phyloP scores from a whole-genome alignment of 2,888 invertebrate species.

The Leucophenga maculata region DNA sequence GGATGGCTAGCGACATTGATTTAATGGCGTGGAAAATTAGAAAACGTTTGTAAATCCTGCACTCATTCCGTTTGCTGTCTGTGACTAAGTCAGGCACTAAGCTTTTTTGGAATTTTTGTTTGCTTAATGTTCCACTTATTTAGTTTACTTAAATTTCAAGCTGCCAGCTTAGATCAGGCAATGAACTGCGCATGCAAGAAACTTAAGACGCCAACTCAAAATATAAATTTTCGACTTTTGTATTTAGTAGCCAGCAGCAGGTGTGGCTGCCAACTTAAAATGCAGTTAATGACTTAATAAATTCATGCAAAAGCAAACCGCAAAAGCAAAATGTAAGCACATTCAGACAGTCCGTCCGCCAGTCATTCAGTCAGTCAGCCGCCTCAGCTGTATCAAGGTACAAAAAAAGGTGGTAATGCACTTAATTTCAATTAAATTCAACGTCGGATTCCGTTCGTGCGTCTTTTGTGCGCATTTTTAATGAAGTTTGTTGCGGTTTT shows the following conservation, averaged over 20 bases:
- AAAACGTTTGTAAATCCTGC: slow-evolving; percentile 54
- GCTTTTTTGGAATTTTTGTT: not conserved
- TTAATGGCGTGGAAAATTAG: slow-evolving; percentile 70
- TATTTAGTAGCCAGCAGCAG: not conserved
- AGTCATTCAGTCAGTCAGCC: not conserved
- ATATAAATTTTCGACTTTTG: no score
- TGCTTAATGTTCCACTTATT: not conserved
- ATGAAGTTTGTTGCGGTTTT: slow-evolving; percentile 54
- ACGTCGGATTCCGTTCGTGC: slow-evolving; percentile 7
- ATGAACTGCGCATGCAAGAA: not conserved
- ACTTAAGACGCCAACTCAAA: no score
- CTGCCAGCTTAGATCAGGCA: not conserved
- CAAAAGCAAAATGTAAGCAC: not conserved
- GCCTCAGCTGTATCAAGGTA: no score
- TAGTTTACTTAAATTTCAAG: slow-evolving; percentile 1
- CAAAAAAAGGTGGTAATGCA: slow-evolving; percentile 18
- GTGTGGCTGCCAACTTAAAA: slow-evolving; percentile 35
- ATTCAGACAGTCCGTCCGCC: not conserved
- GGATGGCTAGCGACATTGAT: slow-evolving; percentile 34
- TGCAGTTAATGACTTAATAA: slow-evolving; percentile 58
- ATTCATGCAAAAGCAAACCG: slow-evolving; percentile 40
- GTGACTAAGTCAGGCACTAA: not conserved
- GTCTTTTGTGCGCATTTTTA: slow-evolving; percentile 53
- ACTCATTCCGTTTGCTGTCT: not conserved
- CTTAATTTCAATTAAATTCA: slow-evolving; percentile 21